Evolutionary conservation across 2,888 invertebrate species (phyloP), one percentile per base, ranked within the genome.

Genomic region (Sarcophaga carnaria): DNA sequence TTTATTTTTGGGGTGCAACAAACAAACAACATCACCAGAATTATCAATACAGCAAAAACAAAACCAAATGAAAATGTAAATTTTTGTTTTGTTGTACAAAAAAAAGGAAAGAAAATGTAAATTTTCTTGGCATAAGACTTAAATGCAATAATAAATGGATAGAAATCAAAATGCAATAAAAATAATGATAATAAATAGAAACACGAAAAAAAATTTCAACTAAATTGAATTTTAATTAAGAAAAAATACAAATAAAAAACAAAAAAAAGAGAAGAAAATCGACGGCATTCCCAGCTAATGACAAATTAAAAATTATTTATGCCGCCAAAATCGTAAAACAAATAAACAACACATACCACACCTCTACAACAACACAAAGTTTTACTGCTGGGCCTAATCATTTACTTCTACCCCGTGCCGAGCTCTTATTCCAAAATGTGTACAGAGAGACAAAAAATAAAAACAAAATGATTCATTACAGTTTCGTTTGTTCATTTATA

Each of bases 211-310:
- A 14, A 72, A 72, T 25, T 54, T 17, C 75, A 80, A 84, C 47
- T 70, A 78, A 75, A 82, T 81, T 81, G 85, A 85, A 81, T 81
- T 82, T 71, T 79, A 82, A 85, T 82, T 85, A 79, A 54, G 54
- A 54, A 54, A 54, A 82, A 78, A 37, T 37, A 37, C 6, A 37
- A 37, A 37, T 2, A 37, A 37, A 37, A 37, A 37, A 8, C 6
- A 1, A 10, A 37, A 37, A 74, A 74, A 74, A 54, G 10, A 60
- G 49, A 79, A 37, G 37, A 37, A 37, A 79, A 62, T 69, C 67
- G 79, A 83, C 62, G 80, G 80, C 86, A 87, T 83, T 78, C 78
- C 83, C 83, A 59, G 70, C 80, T 81, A 87, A 87, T 87, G 86
- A 87, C 83, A 83, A 83, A 83, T 78, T 75, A 70, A 72, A 78